Base-by-base conservation (phyloP, 2,888 invertebrate species). In the Unio delphinus region DNA sequence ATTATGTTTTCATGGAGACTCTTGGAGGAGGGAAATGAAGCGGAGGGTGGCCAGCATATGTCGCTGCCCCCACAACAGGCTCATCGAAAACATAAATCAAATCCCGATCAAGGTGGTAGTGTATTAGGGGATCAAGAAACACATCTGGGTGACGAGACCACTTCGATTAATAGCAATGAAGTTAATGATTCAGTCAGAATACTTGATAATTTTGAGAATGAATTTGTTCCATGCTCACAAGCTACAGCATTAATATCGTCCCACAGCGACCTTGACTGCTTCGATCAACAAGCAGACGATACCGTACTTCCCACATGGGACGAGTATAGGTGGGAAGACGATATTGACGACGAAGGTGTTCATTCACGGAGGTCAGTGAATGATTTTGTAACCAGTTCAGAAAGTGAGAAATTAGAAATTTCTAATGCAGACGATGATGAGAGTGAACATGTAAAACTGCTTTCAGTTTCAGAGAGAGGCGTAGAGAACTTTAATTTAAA, bases 1-100 rank as follows among this genome's bases (percentile, higher is more conserved):
- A 86, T 88, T 5, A 84, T 88, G 76, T 88, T 88, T 69, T 88
- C 88, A 0, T 88, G 88, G 88, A 71, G 87, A 54, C 72, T 88
- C 8, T 68, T 88, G 59, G 81, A 82, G 60, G 86, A 87, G 55
- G 76, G 80, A 59, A 79, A 78, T n/a, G 81, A 80, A 30, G 72
- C 78, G 1, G 81, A 82, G 26, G 76, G 71, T 20, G 73, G 69
- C 34, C 65, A 69, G 57, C 56, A 66, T 58, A 28, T 23, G 26
- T 17, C 66, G 57, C 20, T 58, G 64, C 56, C 60, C 54, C n/a
- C 56, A 67, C 20, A 64, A 65, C 18, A 58, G 65, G 30, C 55
- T 30, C 11, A 23, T 15, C 20, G 34, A 17, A 60, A 59, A 26
- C 56, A 34, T 67, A 55, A 62, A 67, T 45, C 56, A 63, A 57